phyloP scores from a whole-genome alignment of 2,113 vertebrate genomes.

The Rhinichthys klamathensis region DNA sequence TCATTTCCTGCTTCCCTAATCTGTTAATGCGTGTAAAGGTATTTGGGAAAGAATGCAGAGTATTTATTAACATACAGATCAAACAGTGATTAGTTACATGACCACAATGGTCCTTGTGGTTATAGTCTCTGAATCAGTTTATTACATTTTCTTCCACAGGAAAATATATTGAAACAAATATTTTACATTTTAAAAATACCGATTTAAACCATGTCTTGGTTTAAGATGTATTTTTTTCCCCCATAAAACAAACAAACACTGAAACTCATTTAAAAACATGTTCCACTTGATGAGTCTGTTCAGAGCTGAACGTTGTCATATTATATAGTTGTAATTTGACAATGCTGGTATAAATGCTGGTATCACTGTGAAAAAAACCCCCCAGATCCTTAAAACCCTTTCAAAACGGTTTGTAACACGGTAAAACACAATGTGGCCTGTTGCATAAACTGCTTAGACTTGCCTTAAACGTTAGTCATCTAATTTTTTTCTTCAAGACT shows the following conservation, averaged over 20 bases:
- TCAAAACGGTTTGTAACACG: not conserved
- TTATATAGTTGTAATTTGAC: not conserved
- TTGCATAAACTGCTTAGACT: too few relatives aligned
- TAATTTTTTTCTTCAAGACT: too few relatives aligned
- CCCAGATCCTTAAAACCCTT: not conserved
- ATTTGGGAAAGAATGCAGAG: slow-evolving; percentile 22
- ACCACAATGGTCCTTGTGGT: too few relatives aligned
- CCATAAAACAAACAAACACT: not conserved
- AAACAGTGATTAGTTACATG: not conserved
- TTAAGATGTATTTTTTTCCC: not conserved
- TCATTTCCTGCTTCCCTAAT: slow-evolving; percentile 20
- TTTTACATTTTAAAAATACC: not conserved
- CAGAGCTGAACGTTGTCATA: not conserved
- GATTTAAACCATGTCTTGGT: too few relatives aligned
- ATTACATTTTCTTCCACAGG: not conserved
- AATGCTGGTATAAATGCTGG: not conserved
- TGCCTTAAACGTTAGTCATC: too few relatives aligned
- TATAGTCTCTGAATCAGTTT: not conserved
- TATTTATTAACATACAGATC: slow-evolving; percentile 24
- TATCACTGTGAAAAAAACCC: not conserved
- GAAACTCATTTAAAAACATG: not conserved
- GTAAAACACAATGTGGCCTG: not conserved
- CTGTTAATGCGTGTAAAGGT: slow-evolving; percentile 26
- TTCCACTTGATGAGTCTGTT: not conserved
- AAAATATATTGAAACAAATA: not conserved